These are phyloP conservation scores for Leptoteleia sp. DNA, from an alignment of 1,140 invertebrate genomes.

Conservation along the genomic window DNA sequence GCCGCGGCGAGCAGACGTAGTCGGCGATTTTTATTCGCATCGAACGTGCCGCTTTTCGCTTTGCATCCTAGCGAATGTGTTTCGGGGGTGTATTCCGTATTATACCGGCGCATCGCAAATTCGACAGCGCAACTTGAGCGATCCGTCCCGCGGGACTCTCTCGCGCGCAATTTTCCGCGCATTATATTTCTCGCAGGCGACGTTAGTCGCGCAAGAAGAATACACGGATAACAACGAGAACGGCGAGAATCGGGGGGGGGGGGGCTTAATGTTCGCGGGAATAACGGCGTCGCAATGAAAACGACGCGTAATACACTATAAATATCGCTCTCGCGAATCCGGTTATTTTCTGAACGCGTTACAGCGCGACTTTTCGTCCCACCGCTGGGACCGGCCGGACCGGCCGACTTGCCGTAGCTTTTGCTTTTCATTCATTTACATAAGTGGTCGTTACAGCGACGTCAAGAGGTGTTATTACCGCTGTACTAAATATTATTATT, in stretches of 20 bases:
- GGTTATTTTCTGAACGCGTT: slow-evolving; percentile 58
- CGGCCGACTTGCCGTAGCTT: slow-evolving; percentile 36
- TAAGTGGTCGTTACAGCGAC: slow-evolving; percentile 66
- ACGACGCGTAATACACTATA: slow-evolving; percentile 61
- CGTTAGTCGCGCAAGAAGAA: slow-evolving; percentile 60
- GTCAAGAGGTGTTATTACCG: slow-evolving; percentile 68
- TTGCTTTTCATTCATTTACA: slow-evolving; percentile 71
- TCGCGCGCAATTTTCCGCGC: slow-evolving; percentile 58
- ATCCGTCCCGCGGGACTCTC: slow-evolving; percentile 54
- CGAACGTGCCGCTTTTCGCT: slow-evolving; percentile 36
- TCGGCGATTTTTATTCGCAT: slow-evolving; percentile 32
- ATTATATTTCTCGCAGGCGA: slow-evolving; percentile 62
- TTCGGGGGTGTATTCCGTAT: slow-evolving; percentile 35
- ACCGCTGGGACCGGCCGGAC: slow-evolving; percentile 50
- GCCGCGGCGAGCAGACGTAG: slow-evolving; percentile 53
- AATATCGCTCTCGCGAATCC: slow-evolving; percentile 61
- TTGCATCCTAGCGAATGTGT: slow-evolving; percentile 38
- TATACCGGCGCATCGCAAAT: slow-evolving; percentile 58
- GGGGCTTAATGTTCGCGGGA: slow-evolving; percentile 60
- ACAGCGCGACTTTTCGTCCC: slow-evolving; percentile 55
- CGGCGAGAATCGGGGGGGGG: slow-evolving; percentile 57
- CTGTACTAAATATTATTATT: slow-evolving; percentile 66
- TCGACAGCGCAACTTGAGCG: slow-evolving; percentile 47
- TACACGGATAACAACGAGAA: slow-evolving; percentile 63
- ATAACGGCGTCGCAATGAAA: slow-evolving; percentile 58